These are phyloP conservation scores for Syndactyla subalaris DNA, from an alignment of 2,797 vertebrate genomes.

Conservation along the genomic window DNA sequence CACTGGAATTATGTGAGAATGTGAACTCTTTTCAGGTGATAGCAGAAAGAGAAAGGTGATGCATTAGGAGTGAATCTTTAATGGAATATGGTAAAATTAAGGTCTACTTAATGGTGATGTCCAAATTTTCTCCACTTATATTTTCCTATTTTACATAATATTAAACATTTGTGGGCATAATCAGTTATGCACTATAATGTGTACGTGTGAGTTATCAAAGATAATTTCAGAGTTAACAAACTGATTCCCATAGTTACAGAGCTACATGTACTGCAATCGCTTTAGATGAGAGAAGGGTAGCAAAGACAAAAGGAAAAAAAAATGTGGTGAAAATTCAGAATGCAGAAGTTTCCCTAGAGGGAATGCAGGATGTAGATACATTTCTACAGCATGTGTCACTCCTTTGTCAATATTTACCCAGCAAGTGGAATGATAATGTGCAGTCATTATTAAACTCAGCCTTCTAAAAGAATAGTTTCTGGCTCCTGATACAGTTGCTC, in stretches of 20 bases:
- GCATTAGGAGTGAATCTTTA: slow-evolving; percentile 9
- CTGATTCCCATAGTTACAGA: neutral
- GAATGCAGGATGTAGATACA: slow-evolving; percentile 11
- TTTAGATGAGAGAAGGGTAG: neutral
- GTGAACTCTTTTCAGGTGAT: slow-evolving; percentile 41
- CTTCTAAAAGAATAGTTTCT: slow-evolving; percentile 28
- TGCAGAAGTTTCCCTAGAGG: slow-evolving; percentile 36
- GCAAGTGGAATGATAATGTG: slow-evolving; percentile 40
- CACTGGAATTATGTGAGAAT: slow-evolving; percentile 5
- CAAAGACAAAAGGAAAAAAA: neutral
- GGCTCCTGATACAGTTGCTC: slow-evolving; percentile 18
- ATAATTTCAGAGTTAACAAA: slow-evolving; percentile 6
- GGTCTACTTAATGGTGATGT: neutral
- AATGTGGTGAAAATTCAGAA: neutral
- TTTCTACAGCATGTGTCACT: slow-evolving; percentile 29
- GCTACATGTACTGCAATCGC: neutral
- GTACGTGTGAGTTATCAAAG: neutral
- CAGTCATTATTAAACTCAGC: slow-evolving; percentile 37
- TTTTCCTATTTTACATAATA: slow-evolving; percentile 14
- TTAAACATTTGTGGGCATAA: slow-evolving; percentile 23
- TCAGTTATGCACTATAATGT: neutral
- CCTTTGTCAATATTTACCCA: slow-evolving; percentile 62
- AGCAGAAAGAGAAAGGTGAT: slow-evolving; percentile 13
- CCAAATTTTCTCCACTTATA: neutral
- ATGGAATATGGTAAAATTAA: slow-evolving; percentile 14